Evolutionary conservation across 2,797 vertebrate genomes (phyloP).

Genomic region (Falco cherrug): DNA sequence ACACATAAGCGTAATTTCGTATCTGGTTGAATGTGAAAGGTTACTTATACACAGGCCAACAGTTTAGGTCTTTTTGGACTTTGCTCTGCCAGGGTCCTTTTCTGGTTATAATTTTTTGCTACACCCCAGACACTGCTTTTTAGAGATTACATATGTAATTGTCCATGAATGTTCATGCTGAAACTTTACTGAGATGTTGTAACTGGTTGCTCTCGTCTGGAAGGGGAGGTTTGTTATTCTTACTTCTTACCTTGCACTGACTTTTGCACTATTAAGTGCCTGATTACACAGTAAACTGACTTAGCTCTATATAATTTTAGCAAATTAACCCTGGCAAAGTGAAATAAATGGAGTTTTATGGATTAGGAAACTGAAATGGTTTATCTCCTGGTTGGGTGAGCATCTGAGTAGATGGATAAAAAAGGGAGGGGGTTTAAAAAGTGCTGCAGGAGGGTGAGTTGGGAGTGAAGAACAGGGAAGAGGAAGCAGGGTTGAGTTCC

Average conservation of each 20-base stretch:
- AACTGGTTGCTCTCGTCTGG: background rate
- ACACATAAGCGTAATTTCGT: background rate
- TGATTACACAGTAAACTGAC: background rate
- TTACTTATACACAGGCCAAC: background rate
- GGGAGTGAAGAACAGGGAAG: background rate
- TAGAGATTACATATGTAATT: background rate
- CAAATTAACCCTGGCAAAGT: background rate
- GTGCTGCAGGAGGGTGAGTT: background rate
- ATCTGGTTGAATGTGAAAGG: background rate
- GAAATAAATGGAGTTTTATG: background rate
- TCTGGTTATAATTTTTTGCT: background rate
- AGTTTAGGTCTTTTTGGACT: background rate
- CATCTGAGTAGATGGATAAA: background rate
- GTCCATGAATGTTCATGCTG: background rate
- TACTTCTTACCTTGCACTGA: background rate
- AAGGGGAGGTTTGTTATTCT: background rate
- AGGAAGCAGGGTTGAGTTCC: slow-evolving; percentile 45
- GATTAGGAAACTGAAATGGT: background rate
- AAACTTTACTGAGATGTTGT: background rate
- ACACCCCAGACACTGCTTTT: background rate
- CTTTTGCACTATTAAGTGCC: background rate
- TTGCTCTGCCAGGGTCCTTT: background rate
- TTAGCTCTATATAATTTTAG: too few relatives aligned
- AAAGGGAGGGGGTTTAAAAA: background rate
- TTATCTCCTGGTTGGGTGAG: background rate